These are phyloP conservation scores for Heloderma charlesbogerti DNA, from an alignment of 2,113 vertebrate species.

Conservation along the genomic window DNA sequence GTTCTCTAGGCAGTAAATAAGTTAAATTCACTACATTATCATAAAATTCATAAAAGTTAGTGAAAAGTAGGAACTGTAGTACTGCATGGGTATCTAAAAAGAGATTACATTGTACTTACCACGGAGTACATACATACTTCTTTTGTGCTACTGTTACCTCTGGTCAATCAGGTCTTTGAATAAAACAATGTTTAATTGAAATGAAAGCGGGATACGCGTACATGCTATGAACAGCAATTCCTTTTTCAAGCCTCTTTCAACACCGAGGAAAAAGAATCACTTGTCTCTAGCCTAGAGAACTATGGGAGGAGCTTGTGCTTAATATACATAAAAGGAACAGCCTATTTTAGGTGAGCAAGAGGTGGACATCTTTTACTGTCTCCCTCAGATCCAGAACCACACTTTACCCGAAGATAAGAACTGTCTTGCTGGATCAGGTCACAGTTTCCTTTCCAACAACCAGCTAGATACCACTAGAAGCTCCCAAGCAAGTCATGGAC, in stretches of 20 bases:
- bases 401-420: background rate
- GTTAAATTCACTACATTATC: background rate
- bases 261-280: background rate
- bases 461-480: background rate
- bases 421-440: background rate
- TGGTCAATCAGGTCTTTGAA: background rate
- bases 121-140: background rate
- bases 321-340: background rate
- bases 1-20: background rate
- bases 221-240: background rate
- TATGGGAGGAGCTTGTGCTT: background rate
- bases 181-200: background rate
- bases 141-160: background rate
- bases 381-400: background rate
- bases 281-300: background rate
- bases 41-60: background rate
- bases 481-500: background rate
- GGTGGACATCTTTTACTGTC: background rate
- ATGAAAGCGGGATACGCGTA: background rate
- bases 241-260: background rate
- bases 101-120: background rate
- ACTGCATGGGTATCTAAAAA: background rate
- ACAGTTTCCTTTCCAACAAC: background rate
- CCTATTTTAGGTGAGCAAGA: background rate
- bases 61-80: background rate